Conservation (phyloP, 2,113 vertebrate species). For the Crotalus viridis region DNA sequence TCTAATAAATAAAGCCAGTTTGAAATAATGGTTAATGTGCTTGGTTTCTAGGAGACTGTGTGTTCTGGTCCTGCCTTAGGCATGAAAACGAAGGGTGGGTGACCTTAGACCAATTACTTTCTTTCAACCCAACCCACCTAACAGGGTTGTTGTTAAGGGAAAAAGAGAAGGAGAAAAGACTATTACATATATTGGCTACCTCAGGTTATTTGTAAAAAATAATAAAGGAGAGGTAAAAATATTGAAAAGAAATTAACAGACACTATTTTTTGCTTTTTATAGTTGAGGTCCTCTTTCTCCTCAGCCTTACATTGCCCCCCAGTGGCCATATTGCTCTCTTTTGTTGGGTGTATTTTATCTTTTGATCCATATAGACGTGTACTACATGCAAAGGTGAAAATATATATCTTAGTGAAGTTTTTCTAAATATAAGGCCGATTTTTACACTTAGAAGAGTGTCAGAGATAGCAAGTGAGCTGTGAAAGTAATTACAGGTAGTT, state of each 20-base stretch:
- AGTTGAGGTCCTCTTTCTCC: conserved; percentile 11
- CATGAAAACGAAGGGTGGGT: background rate
- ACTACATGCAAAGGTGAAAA: background rate
- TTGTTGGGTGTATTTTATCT: background rate
- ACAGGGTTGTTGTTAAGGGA: background rate
- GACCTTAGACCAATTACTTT: background rate
- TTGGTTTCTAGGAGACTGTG: background rate
- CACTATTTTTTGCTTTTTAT: background rate
- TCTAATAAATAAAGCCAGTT: background rate
- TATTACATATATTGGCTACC: background rate
- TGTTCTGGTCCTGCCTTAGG: background rate
- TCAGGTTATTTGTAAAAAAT: background rate
- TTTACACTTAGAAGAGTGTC: background rate
- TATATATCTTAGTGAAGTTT: background rate
- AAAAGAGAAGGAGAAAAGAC: background rate
- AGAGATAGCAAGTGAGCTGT: background rate
- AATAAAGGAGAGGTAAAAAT: background rate
- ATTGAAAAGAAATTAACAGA: background rate
- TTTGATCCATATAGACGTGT: background rate
- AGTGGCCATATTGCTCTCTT: conserved; percentile 38
- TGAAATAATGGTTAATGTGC: background rate
- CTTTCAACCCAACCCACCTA: background rate
- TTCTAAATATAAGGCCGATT: background rate
- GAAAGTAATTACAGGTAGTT: background rate
- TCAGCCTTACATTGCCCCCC: conserved; percentile 68